Evolutionary conservation across 2,113 vertebrate genomes (phyloP).

Genomic region (Triplophysa dalaica): DNA sequence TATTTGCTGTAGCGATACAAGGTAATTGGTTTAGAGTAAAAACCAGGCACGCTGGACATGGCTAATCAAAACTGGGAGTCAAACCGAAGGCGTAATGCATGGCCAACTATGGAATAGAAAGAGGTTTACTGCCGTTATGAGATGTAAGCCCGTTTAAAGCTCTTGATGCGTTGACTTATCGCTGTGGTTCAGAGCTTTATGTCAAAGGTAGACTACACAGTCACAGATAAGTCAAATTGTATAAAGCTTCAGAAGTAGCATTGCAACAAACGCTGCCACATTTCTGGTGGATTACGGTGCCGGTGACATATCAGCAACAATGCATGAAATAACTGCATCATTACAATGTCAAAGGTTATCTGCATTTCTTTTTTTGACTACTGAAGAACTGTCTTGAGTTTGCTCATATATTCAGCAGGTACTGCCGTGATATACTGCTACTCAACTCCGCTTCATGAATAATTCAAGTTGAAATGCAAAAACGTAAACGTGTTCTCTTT

Average conservation of each 20-base stretch:
- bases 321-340: conserved; percentile 30
- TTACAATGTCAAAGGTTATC: conserved; percentile 7
- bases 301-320: conserved; percentile 1
- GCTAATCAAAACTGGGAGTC: conserved; percentile 4
- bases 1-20: neutral
- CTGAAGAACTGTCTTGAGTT: neutral
- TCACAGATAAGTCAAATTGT: conserved; percentile 10
- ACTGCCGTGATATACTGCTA: neutral
- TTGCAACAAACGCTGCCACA: neutral
- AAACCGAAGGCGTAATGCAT: neutral
- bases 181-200: conserved; percentile 10
- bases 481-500: neutral
- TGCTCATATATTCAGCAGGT: conserved; percentile 12
- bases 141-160: conserved; percentile 22
- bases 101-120: conserved; percentile 5
- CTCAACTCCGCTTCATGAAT: conserved; percentile 14
- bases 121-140: conserved; percentile 13
- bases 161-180: conserved; percentile 30
- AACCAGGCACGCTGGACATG: neutral
- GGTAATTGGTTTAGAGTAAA: conserved; percentile 5
- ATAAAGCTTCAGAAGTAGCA: neutral
- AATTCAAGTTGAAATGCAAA: conserved; percentile 29
- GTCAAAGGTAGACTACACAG: conserved; percentile 2
- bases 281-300: neutral
- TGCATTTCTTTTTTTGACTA: neutral